Percentiles rank a stretch among this genome's conserved stretches.
Evolutionary conservation across 1,140 invertebrate species (phyloP).

Genomic region (Schlechtendalia chinensis): DNA sequence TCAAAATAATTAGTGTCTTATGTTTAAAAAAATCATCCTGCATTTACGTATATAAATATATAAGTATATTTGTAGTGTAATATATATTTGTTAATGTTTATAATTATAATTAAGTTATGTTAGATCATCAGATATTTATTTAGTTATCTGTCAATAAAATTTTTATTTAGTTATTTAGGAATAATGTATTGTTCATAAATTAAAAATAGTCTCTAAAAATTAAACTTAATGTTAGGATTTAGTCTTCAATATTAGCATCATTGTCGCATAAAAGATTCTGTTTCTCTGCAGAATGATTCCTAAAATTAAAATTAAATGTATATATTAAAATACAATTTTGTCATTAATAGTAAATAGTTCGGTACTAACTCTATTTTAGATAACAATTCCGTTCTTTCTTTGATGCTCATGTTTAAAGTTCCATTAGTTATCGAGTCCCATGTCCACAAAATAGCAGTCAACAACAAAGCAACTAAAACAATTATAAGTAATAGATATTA

Average conservation of each 20-base stretch:
- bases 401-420: conserved; percentile 77
- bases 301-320: background rate
- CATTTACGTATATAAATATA: background rate
- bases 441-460: conserved; percentile 72
- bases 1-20: background rate
- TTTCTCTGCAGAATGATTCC: background rate
- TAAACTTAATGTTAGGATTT: background rate
- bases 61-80: too few relatives aligned
- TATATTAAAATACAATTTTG: background rate
- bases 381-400: conserved; percentile 59
- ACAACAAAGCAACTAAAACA: conserved; percentile 69
- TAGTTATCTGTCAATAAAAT: background rate
- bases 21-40: conserved; percentile 3
- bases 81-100: too few relatives aligned
- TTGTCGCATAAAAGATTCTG: conserved; percentile 19
- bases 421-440: conserved; percentile 69
- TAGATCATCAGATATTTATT: too few relatives aligned
- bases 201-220: background rate
- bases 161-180: background rate
- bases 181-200: conserved; percentile 4
- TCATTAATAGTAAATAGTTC: background rate
- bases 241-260: conserved; percentile 14
- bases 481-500: background rate
- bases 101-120: too few relatives aligned
- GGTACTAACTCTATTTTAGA: background rate